These are phyloP conservation scores for Muscina levida DNA, from an alignment of 2,888 invertebrate species.

Conservation along the genomic window DNA sequence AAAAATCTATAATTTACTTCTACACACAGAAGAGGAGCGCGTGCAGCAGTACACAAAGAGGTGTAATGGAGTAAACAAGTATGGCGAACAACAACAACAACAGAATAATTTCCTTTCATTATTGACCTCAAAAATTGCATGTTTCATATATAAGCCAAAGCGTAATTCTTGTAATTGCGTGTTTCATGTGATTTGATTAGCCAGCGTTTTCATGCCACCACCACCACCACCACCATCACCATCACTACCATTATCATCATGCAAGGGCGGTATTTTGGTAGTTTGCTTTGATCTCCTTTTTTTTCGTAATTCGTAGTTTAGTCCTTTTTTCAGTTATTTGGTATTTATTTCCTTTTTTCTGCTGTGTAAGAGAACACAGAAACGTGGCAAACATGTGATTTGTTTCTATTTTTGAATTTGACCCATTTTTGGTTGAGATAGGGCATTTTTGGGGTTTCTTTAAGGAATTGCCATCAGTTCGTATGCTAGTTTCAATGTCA, in stretches of 20 bases:
- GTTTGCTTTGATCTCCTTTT: background rate
- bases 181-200: constrained; percentile 10
- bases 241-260: too few relatives aligned
- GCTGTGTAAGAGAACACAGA: background rate
- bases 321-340: too few relatives aligned
- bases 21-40: background rate
- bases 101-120: constrained; percentile 18
- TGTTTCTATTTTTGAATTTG: constrained; percentile 1
- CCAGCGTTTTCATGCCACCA: background rate
- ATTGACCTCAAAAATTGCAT: constrained; percentile 47
- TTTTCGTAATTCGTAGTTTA: too few relatives aligned
- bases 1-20: constrained; percentile 35
- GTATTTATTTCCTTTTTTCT: background rate
- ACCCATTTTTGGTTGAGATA: background rate
- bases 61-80: background rate
- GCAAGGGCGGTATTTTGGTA: background rate
- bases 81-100: background rate
- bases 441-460: background rate
- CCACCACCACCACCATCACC: too few relatives aligned
- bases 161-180: constrained; percentile 31
- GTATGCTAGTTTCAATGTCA: too few relatives aligned
- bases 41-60: background rate
- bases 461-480: too few relatives aligned
- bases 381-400: background rate
- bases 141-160: constrained; percentile 1